Evolutionary conservation across 1,140 invertebrate species (phyloP).

Genomic region (Dolichoris vasculosae): DNA sequence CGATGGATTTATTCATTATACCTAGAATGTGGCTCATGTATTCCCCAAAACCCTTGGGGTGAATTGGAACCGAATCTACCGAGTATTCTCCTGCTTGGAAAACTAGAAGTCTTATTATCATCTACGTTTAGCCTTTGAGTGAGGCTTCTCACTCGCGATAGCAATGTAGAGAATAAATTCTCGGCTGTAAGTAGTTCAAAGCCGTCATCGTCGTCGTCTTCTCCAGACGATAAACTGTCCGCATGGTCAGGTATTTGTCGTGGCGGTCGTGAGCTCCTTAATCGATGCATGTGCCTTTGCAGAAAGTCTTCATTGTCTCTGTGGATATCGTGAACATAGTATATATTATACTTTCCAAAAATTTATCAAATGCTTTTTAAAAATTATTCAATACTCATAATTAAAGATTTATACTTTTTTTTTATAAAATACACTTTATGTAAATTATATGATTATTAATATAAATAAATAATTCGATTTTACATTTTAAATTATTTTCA

Average conservation of each 20-base stretch:
- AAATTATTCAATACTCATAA: too few species aligned
- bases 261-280: conserved; percentile 83
- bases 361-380: background rate
- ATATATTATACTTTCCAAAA: background rate
- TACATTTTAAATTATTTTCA: too few species aligned
- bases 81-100: conserved; percentile 76
- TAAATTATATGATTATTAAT: too few species aligned
- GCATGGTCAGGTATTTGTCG: conserved; percentile 81
- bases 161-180: conserved; percentile 89
- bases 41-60: conserved; percentile 66
- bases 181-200: conserved; percentile 93
- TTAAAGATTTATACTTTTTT: too few species aligned
- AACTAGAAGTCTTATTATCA: conserved; percentile 77
- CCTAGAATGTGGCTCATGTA: conserved; percentile 65
- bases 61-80: conserved; percentile 68
- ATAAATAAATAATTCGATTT: too few species aligned
- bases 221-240: conserved; percentile 90
- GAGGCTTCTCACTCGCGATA: conserved; percentile 88
- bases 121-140: conserved; percentile 90
- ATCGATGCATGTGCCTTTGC: conserved; percentile 81
- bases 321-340: conserved; percentile 9
- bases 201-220: conserved; percentile 91
- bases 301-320: conserved; percentile 70
- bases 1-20: background rate
- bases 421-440: too few species aligned